Conservation (phyloP, 2,888 invertebrate genomes). For the Zhuqinia jingwanae region DNA sequence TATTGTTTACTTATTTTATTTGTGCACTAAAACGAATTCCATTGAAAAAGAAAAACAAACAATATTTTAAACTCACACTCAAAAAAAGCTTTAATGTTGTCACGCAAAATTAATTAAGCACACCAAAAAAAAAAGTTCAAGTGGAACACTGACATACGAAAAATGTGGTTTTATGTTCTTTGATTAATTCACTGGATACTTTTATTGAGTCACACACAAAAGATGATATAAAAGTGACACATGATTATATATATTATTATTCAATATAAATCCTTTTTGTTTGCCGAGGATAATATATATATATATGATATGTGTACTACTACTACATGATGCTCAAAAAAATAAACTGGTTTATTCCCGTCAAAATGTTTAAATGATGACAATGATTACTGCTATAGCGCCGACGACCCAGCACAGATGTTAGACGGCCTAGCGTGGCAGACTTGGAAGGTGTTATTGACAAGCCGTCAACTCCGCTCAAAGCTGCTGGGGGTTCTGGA, state of each 20-base stretch:
- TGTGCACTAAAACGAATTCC: neutral
- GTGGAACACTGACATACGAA: slow-evolving; percentile 44
- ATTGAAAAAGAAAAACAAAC: neutral
- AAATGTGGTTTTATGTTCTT: no score
- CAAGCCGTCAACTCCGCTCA: slow-evolving; percentile 94
- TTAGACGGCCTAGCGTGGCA: slow-evolving; percentile 93
- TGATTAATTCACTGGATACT: no score
- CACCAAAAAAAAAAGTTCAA: slow-evolving; percentile 42
- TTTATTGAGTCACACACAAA: slow-evolving; percentile 31
- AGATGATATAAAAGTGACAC: slow-evolving; percentile 1
- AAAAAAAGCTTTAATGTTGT: no score
- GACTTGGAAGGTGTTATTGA: slow-evolving; percentile 95
- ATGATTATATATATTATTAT: no score
- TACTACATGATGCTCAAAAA: slow-evolving; percentile 1
- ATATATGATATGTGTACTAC: no score
- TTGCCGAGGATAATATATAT: neutral
- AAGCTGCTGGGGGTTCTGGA: slow-evolving; percentile 89
- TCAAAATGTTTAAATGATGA: slow-evolving; percentile 31
- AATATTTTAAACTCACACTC: no score
- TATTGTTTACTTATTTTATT: neutral
- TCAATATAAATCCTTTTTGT: no score
- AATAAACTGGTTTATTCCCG: neutral
- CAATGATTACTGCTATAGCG: slow-evolving; percentile 74
- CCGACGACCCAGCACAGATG: slow-evolving; percentile 93
- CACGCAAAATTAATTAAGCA: slow-evolving; percentile 42